Percentiles rank a stretch among this genome's conserved stretches.
Conservation (phyloP, 2,888 invertebrate genomes). For the Steromphala cineraria region DNA sequence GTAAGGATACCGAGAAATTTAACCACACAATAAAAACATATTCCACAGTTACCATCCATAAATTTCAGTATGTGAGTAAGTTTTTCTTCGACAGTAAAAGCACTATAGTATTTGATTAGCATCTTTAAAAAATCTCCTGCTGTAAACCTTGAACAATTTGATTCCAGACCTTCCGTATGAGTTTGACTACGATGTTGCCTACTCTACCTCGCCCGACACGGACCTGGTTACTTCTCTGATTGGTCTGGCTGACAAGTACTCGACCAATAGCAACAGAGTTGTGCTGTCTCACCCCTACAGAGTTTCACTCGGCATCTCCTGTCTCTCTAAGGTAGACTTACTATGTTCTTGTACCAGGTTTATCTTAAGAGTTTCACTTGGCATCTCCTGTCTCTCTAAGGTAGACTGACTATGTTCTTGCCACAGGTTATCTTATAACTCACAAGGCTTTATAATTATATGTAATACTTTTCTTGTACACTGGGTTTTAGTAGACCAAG, state of each 20-base stretch:
- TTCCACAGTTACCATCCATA: too few relatives aligned
- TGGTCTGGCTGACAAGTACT: constrained; percentile 57
- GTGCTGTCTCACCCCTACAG: constrained; percentile 57
- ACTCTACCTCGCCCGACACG: constrained; percentile 31
- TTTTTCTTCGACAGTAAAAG: too few relatives aligned
- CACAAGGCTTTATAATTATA: too few relatives aligned
- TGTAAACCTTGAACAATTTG: neutral
- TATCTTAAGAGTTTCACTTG: too few relatives aligned
- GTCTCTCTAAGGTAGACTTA: constrained; percentile 60
- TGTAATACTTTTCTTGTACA: too few relatives aligned
- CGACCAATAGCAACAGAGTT: constrained; percentile 52
- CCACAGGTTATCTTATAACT: neutral
- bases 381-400: too few relatives aligned
- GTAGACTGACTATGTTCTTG: constrained; percentile 36
- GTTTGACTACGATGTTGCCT: constrained; percentile 58
- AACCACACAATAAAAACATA: too few relatives aligned
- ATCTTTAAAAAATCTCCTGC: too few relatives aligned
- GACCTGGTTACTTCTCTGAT: constrained; percentile 50
- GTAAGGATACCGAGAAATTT: too few relatives aligned
- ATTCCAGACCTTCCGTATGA: constrained; percentile 64
- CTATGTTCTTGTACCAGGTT: neutral
- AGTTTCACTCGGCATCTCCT: constrained; percentile 49
- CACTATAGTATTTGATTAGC: too few relatives aligned
- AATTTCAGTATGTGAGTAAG: too few relatives aligned
- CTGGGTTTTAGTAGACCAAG: too few relatives aligned